phyloP scores from a whole-genome alignment of 1,140 invertebrate genomes.

The Sycophaga agraensis region DNA sequence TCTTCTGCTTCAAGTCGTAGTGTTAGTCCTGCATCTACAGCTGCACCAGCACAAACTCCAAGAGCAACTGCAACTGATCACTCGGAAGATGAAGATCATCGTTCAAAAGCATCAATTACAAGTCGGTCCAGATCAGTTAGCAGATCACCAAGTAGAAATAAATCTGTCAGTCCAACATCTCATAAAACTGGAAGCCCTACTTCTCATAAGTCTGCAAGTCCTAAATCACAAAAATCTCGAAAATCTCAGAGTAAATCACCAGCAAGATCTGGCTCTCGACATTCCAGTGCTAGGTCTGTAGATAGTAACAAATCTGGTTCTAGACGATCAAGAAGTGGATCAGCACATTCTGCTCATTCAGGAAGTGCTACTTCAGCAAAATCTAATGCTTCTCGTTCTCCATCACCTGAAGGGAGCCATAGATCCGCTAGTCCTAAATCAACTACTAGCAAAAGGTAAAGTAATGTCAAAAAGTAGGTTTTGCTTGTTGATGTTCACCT shows the following conservation, averaged over 20 bases:
- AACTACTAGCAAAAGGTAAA: conserved; percentile 35
- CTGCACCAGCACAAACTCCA: conserved; percentile 36
- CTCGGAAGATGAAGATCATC: conserved; percentile 41
- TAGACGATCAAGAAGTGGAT: conserved; percentile 47
- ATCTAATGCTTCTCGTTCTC: conserved; percentile 43
- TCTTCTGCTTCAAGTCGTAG: conserved; percentile 50
- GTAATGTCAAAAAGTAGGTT: too few species aligned
- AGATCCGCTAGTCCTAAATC: conserved; percentile 41
- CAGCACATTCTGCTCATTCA: conserved; percentile 34
- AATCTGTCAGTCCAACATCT: conserved; percentile 42
- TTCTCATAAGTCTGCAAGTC: conserved; percentile 41
- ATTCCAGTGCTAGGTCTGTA: conserved; percentile 45
- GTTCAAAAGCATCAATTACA: conserved; percentile 44
- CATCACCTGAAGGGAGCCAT: conserved; percentile 41
- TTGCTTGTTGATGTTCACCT: too few species aligned
- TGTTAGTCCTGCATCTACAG: conserved; percentile 40
- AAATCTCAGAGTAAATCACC: conserved; percentile 46
- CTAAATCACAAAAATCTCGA: conserved; percentile 43
- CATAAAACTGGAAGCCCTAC: conserved; percentile 41
- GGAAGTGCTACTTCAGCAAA: conserved; percentile 23
- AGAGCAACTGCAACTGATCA: conserved; percentile 37
- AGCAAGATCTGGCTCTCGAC: conserved; percentile 39
- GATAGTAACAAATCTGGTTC: conserved; percentile 53
- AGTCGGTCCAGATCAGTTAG: conserved; percentile 44
- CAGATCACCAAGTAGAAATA: conserved; percentile 36